Conservation (phyloP, 92 coral and sea anemone species). For the Epizoanthus ramosus region DNA sequence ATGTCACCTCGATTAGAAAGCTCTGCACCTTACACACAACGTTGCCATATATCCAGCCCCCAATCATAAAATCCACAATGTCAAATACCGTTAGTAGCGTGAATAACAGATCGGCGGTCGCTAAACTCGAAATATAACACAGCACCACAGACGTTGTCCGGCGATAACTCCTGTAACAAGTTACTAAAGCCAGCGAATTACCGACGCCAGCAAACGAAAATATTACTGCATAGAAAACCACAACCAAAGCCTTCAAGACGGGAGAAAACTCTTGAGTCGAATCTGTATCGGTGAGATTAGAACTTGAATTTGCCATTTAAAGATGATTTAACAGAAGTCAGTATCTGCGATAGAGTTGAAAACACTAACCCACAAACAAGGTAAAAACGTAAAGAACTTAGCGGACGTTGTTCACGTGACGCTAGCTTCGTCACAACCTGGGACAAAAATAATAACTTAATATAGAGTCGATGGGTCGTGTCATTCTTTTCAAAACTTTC, state of each 20-base stretch:
- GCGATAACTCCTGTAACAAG: not conserved
- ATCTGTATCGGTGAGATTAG: too few relatives aligned
- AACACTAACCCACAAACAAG: too few relatives aligned
- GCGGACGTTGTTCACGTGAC: too few relatives aligned
- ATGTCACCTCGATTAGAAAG: constrained; percentile 10
- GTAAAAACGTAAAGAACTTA: too few relatives aligned
- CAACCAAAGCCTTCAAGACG: not conserved
- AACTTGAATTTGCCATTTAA: too few relatives aligned
- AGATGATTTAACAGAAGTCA: too few relatives aligned
- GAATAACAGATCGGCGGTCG: not conserved
- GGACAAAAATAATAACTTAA: too few relatives aligned
- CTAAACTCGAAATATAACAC: not conserved
- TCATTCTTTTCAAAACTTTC: too few relatives aligned
- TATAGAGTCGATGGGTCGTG: too few relatives aligned
- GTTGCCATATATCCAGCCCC: not conserved
- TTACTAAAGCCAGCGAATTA: not conserved
- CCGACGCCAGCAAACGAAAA: not conserved
- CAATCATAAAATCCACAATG: not conserved
- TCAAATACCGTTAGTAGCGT: not conserved
- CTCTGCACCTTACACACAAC: not conserved
- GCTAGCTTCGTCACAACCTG: too few relatives aligned
- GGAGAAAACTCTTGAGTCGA: not conserved
- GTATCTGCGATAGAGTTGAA: too few relatives aligned
- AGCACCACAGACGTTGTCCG: not conserved
- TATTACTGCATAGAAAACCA: not conserved